Percentiles rank a stretch among this genome's conserved stretches.
Evolutionary conservation across 2,888 invertebrate genomes (phyloP).

Genomic region (Bellardia bayeri): DNA sequence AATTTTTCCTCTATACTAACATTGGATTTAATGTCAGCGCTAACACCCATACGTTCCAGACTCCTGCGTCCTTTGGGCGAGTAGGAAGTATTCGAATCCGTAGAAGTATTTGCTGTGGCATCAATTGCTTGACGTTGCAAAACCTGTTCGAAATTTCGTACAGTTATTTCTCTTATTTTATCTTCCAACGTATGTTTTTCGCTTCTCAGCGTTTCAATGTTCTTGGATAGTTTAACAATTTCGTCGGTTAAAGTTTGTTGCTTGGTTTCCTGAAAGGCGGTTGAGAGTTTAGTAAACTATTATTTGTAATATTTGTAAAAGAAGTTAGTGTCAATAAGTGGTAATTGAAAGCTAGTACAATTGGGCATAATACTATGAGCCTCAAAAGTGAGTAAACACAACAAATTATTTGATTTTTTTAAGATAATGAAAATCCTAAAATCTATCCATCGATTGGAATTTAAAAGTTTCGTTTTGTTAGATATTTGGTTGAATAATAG

Average conservation of each 20-base stretch:
- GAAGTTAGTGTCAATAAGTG: too few species aligned
- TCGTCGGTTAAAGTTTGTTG: conserved; percentile 46
- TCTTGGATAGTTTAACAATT: conserved; percentile 40
- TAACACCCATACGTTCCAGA: conserved; percentile 54
- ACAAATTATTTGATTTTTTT: too few species aligned
- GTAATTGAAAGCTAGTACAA: too few species aligned
- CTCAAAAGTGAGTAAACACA: too few species aligned
- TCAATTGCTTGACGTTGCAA: conserved; percentile 55
- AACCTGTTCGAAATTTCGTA: conserved; percentile 61
- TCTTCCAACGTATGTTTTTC: conserved; percentile 48
- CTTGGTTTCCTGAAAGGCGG: conserved; percentile 42
- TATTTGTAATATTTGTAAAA: too few species aligned
- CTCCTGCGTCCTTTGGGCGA: conserved; percentile 46
- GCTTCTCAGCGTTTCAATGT: conserved; percentile 33
- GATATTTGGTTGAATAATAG: too few species aligned
- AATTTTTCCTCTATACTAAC: conserved; percentile 75
- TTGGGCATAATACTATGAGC: too few species aligned
- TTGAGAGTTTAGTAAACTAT: background rate
- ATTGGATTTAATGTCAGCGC: conserved; percentile 42
- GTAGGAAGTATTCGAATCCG: conserved; percentile 39
- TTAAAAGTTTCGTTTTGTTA: too few species aligned
- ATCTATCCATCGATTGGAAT: too few species aligned
- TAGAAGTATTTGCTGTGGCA: conserved; percentile 47
- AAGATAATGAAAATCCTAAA: too few species aligned
- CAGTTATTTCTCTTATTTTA: conserved; percentile 59